Evolutionary conservation across 2,888 invertebrate genomes (phyloP).

Genomic region (Andricus curvator): DNA sequence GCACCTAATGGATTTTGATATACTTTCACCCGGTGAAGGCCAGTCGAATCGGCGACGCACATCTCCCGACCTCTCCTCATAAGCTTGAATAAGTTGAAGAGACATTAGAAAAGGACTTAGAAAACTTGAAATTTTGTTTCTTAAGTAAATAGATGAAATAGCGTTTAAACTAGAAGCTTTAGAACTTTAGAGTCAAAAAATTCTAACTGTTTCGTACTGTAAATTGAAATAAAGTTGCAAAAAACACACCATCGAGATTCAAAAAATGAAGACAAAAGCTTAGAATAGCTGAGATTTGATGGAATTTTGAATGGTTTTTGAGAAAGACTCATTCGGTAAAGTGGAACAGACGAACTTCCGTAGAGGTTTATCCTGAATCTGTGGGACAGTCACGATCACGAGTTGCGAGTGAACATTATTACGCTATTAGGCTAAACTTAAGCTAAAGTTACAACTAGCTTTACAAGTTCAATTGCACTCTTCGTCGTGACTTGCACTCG

Average conservation of each 20-base stretch:
- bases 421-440: slow-evolving; percentile 3
- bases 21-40: no score
- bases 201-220: neutral
- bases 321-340: neutral
- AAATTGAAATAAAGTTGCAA: neutral
- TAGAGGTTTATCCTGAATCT: no score
- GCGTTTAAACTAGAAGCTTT: neutral
- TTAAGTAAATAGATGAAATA: neutral
- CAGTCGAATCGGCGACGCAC: no score
- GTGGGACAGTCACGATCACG: neutral
- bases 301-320: neutral
- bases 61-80: no score
- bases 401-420: slow-evolving; percentile 8
- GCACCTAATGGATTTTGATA: no score
- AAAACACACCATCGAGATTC: neutral
- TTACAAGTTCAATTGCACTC: slow-evolving; percentile 32
- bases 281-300: neutral
- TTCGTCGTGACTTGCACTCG: slow-evolving; percentile 20
- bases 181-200: neutral
- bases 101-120: neutral
- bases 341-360: no score
- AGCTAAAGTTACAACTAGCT: slow-evolving; percentile 38
- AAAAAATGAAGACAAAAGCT: neutral
- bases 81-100: neutral
- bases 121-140: neutral